Evolutionary conservation across 2,797 vertebrate genomes (phyloP).

Genomic region (Emys orbicularis): DNA sequence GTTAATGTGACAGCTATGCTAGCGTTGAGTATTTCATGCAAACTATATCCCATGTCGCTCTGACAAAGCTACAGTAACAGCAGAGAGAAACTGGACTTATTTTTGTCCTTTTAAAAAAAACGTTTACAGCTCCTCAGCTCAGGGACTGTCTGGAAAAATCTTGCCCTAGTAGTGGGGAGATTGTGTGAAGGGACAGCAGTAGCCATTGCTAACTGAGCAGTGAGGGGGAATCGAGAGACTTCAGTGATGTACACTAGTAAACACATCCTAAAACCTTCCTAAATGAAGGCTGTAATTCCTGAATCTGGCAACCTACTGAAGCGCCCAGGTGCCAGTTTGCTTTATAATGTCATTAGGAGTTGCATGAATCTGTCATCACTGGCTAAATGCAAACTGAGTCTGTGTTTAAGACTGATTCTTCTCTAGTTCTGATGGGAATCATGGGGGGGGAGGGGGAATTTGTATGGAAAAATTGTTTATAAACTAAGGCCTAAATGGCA

Average conservation of each 20-base stretch:
- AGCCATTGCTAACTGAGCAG: background rate
- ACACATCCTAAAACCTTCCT: background rate
- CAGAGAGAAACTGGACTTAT: background rate
- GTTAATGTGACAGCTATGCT: too few species aligned
- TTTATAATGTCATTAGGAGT: background rate
- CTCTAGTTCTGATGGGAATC: background rate
- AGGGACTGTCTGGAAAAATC: background rate
- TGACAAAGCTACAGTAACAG: background rate
- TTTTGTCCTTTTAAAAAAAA: background rate
- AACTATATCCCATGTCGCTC: background rate
- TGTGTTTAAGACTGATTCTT: background rate
- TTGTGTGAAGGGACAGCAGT: background rate
- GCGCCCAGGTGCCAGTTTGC: background rate
- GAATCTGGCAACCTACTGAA: background rate
- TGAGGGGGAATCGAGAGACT: background rate
- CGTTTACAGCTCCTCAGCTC: background rate
- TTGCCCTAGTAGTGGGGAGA: background rate
- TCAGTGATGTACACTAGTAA: background rate
- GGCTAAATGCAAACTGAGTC: background rate
- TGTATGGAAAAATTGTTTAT: background rate
- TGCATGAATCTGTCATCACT: background rate
- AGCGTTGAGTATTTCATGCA: background rate
- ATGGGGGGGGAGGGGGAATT: accelerated
- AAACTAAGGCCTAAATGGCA: background rate
- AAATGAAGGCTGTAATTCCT: background rate